A percentile compares a stretch with the other conserved stretches of the same genome.
phyloP scores from a whole-genome alignment of 2,797 vertebrate species.

The Acanthurus tractus region DNA sequence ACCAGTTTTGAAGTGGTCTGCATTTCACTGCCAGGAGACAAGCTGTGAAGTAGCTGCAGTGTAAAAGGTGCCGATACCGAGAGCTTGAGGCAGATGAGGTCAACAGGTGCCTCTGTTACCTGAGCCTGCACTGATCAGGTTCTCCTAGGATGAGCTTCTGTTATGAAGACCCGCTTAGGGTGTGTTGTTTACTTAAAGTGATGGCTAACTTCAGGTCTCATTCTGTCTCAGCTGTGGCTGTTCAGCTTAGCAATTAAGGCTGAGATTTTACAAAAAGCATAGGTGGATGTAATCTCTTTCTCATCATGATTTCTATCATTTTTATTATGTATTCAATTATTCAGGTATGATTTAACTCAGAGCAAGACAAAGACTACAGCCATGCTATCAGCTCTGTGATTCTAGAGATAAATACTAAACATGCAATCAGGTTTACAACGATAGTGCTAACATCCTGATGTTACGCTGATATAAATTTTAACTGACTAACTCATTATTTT shows the following conservation, averaged over 20 bases:
- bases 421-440: too few species aligned
- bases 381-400: too few species aligned
- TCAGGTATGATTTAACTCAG: background rate
- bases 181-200: constrained; percentile 33
- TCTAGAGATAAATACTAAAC: too few species aligned
- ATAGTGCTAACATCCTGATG: too few species aligned
- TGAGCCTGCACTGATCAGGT: constrained; percentile 67
- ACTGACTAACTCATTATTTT: too few species aligned
- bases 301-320: background rate
- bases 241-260: constrained; percentile 17
- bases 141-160: constrained; percentile 59
- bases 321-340: background rate
- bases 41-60: constrained; percentile 67
- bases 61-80: constrained; percentile 61
- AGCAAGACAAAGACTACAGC: too few species aligned
- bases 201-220: constrained; percentile 41
- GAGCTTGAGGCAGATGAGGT: constrained; percentile 64
- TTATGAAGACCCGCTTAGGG: constrained; percentile 55
- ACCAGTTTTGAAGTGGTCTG: constrained; percentile 75
- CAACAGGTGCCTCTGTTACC: constrained; percentile 65
- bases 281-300: background rate
- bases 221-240: constrained; percentile 8
- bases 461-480: too few species aligned
- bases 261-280: constrained; percentile 37
- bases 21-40: constrained; percentile 59